phyloP scores from a whole-genome alignment of 1,140 invertebrate species.

The Drosophila kepulauana region DNA sequence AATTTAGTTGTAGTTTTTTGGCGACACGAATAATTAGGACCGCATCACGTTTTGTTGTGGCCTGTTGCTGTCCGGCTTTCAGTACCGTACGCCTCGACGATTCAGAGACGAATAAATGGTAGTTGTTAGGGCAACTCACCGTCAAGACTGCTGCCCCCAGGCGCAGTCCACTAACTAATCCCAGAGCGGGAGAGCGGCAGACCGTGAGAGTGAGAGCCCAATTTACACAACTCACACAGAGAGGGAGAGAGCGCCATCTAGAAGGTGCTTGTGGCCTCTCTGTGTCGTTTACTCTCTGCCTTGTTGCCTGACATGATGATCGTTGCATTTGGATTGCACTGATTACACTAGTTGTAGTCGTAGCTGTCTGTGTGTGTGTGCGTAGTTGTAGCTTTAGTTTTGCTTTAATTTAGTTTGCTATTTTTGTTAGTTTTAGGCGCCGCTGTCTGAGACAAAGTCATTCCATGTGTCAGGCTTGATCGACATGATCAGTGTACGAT shows the following conservation, averaged over 20 bases:
- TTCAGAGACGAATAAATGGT: slow-evolving; percentile 69
- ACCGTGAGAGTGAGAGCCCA: neutral
- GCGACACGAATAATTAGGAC: slow-evolving; percentile 51
- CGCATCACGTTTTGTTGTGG: slow-evolving; percentile 55
- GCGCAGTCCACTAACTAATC: slow-evolving; percentile 9
- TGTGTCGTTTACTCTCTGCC: neutral
- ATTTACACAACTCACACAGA: neutral
- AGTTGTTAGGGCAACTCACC: slow-evolving; percentile 61
- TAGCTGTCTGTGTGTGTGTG: neutral
- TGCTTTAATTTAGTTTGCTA: slow-evolving; percentile 26
- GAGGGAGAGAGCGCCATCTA: slow-evolving; percentile 17
- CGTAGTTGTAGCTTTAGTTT: slow-evolving; percentile 13
- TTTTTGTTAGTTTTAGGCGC: slow-evolving; percentile 43
- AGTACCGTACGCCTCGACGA: slow-evolving; percentile 62
- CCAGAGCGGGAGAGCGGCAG: slow-evolving; percentile 6
- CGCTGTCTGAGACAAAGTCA: slow-evolving; percentile 32
- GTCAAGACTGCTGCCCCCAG: slow-evolving; percentile 61
- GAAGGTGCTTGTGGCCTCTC: slow-evolving; percentile 25
- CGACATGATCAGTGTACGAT: slow-evolving; percentile 47
- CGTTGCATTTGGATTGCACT: slow-evolving; percentile 36
- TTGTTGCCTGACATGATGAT: neutral
- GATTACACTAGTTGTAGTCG: slow-evolving; percentile 18
- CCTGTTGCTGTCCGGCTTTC: slow-evolving; percentile 49
- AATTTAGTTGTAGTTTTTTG: slow-evolving; percentile 34
- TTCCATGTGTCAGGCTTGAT: slow-evolving; percentile 38